Evolutionary conservation across 2,888 invertebrate species (phyloP).

Genomic region (Cephus nigrinus): DNA sequence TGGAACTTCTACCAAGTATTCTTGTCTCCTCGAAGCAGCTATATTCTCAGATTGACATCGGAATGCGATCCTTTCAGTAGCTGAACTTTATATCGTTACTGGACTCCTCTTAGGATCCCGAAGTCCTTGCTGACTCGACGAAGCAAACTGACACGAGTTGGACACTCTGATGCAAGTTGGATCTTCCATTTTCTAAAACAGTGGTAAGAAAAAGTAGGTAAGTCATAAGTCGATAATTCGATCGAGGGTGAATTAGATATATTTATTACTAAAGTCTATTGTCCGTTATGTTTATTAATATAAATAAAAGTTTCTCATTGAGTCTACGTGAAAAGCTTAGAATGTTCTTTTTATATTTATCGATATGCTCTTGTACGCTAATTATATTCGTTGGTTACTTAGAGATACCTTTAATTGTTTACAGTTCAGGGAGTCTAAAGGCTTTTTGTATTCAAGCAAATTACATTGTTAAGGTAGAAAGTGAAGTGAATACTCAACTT

Average conservation of each 20-base stretch:
- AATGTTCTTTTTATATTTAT: background rate
- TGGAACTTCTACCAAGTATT: background rate
- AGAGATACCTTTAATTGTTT: background rate
- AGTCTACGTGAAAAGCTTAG: background rate
- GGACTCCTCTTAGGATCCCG: background rate
- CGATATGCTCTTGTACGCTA: too few species aligned
- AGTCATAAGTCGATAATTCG: background rate
- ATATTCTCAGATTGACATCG: background rate
- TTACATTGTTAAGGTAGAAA: background rate
- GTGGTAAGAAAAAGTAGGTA: background rate
- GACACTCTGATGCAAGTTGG: background rate
- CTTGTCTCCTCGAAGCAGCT: background rate
- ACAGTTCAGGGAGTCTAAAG: background rate
- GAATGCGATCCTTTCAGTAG: background rate
- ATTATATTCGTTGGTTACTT: background rate
- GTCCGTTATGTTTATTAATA: background rate
- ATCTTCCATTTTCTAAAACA: background rate
- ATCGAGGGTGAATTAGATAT: background rate
- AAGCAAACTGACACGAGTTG: background rate
- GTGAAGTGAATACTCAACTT: background rate
- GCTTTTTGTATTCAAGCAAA: background rate
- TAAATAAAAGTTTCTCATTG: background rate
- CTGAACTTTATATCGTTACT: background rate
- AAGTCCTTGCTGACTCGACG: background rate
- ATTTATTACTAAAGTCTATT: background rate